These are phyloP conservation scores for Temnopleurus reevesii DNA, from an alignment of 53 echinoderm and acorn worm genomes.

Conservation along the genomic window DNA sequence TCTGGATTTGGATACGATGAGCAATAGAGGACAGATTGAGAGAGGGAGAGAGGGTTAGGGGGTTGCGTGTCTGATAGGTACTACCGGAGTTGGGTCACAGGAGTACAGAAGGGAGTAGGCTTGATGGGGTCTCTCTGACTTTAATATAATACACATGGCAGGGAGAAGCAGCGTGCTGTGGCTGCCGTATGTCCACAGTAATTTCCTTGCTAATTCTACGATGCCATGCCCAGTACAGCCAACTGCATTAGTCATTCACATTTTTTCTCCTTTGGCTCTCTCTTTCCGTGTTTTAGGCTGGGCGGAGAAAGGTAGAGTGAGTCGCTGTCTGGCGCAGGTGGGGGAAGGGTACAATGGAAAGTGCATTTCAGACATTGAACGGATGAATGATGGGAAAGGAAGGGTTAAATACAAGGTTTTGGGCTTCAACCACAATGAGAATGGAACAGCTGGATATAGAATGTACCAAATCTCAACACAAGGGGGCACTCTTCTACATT, in stretches of 20 bases:
- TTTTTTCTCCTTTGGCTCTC: background rate
- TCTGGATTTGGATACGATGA: constrained; percentile 19
- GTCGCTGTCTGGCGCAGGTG: background rate
- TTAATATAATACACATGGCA: constrained; percentile 50
- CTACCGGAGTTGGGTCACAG: constrained; percentile 47
- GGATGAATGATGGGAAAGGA: background rate
- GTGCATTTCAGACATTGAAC: no score
- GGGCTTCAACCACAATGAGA: background rate
- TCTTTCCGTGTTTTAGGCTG: background rate
- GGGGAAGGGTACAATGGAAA: constrained; percentile 16
- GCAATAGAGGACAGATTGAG: constrained; percentile 15
- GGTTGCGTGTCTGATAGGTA: constrained; percentile 46
- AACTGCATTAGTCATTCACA: constrained; percentile 42
- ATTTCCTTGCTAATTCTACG: constrained; percentile 61
- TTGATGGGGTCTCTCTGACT: constrained; percentile 26
- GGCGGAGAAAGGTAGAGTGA: background rate
- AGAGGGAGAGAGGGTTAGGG: background rate
- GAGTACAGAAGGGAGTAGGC: constrained; percentile 38
- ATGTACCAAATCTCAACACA: background rate
- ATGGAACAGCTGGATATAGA: background rate
- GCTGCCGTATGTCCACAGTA: constrained; percentile 51
- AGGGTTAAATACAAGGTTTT: constrained; percentile 10
- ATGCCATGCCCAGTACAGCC: constrained; percentile 52
- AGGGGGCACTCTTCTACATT: constrained; percentile 28
- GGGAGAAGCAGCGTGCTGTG: constrained; percentile 43